Conservation (phyloP, 2,888 invertebrate species). For the Agonopterix alstromeriana region DNA sequence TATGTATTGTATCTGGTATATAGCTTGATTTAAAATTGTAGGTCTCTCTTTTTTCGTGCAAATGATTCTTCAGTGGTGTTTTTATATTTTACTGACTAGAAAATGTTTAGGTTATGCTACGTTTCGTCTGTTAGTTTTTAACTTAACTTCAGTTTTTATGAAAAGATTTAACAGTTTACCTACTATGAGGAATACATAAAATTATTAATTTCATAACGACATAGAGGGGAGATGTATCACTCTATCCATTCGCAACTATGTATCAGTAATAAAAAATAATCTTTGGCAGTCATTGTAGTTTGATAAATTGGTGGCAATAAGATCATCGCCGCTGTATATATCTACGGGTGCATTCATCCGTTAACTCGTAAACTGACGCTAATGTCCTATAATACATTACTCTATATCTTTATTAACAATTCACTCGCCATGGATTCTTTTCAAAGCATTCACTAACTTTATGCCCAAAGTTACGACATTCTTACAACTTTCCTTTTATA, state of each 20-base stretch:
- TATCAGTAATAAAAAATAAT: slow-evolving; percentile 4
- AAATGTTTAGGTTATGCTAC: no score
- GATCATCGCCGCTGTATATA: slow-evolving; percentile 11
- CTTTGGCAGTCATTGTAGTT: slow-evolving; percentile 15
- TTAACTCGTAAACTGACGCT: slow-evolving; percentile 60
- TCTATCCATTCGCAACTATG: slow-evolving; percentile 4
- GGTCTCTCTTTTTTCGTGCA: no score
- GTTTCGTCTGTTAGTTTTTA: no score
- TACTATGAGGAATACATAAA: no score
- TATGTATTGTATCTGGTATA: no score
- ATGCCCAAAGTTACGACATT: slow-evolving; percentile 65
- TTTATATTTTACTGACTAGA: no score
- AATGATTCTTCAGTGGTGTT: no score
- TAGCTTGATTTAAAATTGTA: no score
- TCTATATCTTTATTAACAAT: slow-evolving; percentile 76
- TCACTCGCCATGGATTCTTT: slow-evolving; percentile 66
- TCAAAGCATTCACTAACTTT: slow-evolving; percentile 65
- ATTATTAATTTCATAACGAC: neutral
- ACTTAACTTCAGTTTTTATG: no score
- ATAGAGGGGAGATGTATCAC: neutral
- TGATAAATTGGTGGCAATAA: slow-evolving; percentile 38
- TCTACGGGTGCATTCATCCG: slow-evolving; percentile 7
- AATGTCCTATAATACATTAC: slow-evolving; percentile 67
- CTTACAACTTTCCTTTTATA: slow-evolving; percentile 68
- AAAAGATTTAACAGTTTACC: no score